Evolutionary conservation across 35 echinoderm and acorn worm species (phyloP).

Genomic region (Nesometra sesokonis): DNA sequence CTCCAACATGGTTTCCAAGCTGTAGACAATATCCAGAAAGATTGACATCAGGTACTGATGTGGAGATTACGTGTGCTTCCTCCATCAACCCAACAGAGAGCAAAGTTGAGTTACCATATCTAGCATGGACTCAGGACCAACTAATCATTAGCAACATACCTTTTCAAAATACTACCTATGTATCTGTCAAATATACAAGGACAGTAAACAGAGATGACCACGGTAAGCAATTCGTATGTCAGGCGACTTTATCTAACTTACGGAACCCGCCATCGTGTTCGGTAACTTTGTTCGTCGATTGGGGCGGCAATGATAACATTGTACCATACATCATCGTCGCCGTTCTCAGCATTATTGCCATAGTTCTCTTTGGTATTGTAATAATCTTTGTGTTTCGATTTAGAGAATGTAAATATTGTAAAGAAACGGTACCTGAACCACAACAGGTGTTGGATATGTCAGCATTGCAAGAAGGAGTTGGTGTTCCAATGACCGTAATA

Average conservation of each 20-base stretch:
- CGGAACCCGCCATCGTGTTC: background rate
- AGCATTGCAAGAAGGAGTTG: constrained; percentile 13
- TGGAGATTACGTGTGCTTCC: background rate
- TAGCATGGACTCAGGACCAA: background rate
- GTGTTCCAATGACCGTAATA: constrained; percentile 3
- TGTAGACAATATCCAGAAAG: background rate
- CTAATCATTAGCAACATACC: background rate
- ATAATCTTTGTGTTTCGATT: constrained; percentile 28
- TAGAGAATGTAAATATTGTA: constrained; percentile 29
- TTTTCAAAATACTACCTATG: background rate
- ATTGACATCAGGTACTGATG: background rate
- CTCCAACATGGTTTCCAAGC: background rate
- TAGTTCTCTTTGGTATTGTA: constrained; percentile 35
- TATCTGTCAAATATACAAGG: background rate
- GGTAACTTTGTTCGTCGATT: background rate
- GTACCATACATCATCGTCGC: constrained; percentile 40
- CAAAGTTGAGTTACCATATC: background rate
- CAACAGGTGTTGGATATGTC: constrained; percentile 21
- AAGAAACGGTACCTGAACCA: constrained; percentile 8
- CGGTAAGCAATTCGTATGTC: background rate
- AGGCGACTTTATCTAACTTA: background rate
- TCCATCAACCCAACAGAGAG: background rate
- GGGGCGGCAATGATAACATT: background rate
- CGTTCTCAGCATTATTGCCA: constrained; percentile 30
- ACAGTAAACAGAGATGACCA: background rate